Evolutionary conservation across 2,113 vertebrate genomes (phyloP), one percentile per base, ranked within the genome.

Genomic region (Baryphthengus martii): DNA sequence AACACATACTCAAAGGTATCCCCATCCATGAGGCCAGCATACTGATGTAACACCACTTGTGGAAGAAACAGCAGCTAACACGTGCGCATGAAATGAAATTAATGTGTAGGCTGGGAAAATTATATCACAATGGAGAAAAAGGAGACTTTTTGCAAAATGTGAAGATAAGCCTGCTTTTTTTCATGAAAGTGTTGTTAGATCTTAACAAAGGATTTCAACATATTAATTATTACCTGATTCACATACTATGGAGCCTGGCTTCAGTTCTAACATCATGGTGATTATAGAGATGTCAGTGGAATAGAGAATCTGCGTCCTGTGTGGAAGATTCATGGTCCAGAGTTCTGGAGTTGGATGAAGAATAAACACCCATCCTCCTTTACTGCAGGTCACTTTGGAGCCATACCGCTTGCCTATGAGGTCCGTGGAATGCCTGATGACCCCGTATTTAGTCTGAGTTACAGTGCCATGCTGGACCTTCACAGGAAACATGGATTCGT

Each of bases 231-330:
- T 98, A 99, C 99, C 99, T 67, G 99, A 99, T 96, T 99, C 99
- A 23, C 99, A 99, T 59, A 99, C 99, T 72, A 99, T 90, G 5
- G 99, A 99, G 58, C 99, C 99, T 2, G 99, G 99, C 93, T 99
- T 99, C 89, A 99, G 98, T 89, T 99, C 99, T 96, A 99, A 96
- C 99, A 99, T 99, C 98, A 99, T 99, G 87, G 98, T 99, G 97
- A 99, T 98, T 83, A 98, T 97, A 70, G 99, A 98, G 56, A 99
- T 99, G 97, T 99, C 99, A 2, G 99, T 99, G 80, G 99, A 99
- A 97, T 99, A 99, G 28, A 99, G 98, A 94, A 99, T 99, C 97
- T 99, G 99, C 0, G 99, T 99, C 93, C 99, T 99, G 93, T 99
- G 99, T 0, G 99, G 99, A 83, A 99, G 98, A 88, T 98, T 98